Percentiles rank a stretch among this genome's conserved stretches.
phyloP scores from a whole-genome alignment of 2,113 vertebrate genomes.

The Notiomystis cincta region DNA sequence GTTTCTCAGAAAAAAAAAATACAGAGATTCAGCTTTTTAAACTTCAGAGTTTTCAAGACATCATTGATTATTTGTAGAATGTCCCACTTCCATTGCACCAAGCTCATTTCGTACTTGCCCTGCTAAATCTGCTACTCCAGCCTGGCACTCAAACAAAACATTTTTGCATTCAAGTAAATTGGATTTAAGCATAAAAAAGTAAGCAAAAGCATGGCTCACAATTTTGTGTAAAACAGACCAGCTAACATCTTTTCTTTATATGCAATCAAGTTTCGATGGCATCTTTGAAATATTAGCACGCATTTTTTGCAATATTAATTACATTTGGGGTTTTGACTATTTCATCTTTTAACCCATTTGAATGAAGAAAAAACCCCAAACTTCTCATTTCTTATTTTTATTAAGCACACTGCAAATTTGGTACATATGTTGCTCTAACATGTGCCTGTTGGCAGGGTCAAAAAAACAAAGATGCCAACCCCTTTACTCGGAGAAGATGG shows the following conservation, averaged over 20 bases:
- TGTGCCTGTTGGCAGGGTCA: not conserved
- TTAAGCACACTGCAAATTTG: constrained; percentile 31
- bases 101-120: not conserved
- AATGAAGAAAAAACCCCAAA: not conserved
- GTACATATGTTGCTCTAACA: constrained; percentile 31
- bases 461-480: constrained; percentile 36
- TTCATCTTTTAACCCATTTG: constrained; percentile 2
- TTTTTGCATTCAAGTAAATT: constrained; percentile 17
- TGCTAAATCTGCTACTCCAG: not conserved
- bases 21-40: not conserved
- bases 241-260: not conserved
- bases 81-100: not conserved
- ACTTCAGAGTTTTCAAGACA: not conserved
- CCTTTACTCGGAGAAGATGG: not conserved
- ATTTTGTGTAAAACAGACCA: not conserved
- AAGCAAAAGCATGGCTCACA: not conserved
- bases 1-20: not conserved
- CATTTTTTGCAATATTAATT: constrained; percentile 28
- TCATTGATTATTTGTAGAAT: not conserved
- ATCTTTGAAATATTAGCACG: constrained; percentile 16
- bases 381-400: constrained; percentile 29
- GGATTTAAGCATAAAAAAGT: not conserved
- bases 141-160: constrained; percentile 26
- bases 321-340: not conserved
- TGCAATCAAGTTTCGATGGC: not conserved